Conservation (phyloP, 2,797 vertebrate genomes). For the Sarcophilus harrisii region DNA sequence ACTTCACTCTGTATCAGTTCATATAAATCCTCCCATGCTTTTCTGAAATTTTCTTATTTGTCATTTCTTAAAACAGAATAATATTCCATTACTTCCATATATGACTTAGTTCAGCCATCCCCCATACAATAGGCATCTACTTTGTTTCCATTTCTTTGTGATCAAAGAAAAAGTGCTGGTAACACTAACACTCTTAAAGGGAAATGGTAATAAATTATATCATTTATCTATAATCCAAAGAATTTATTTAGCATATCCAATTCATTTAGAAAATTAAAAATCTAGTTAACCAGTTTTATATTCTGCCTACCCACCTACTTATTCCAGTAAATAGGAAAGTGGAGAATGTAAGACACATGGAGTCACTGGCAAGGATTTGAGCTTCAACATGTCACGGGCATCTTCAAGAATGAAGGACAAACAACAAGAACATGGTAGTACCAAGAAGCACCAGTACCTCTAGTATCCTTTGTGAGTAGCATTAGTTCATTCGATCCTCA, state of each 20-base stretch:
- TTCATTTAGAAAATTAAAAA: not conserved
- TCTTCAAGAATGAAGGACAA: too few species aligned
- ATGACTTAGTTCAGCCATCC: not conserved
- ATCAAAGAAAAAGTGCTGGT: not conserved
- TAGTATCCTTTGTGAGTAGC: not conserved
- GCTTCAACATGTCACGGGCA: not conserved
- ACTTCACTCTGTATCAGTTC: not conserved
- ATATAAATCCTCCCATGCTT: not conserved
- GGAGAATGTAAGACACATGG: not conserved
- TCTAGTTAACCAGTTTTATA: not conserved
- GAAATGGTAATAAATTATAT: not conserved
- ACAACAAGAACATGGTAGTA: not conserved
- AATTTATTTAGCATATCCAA: not conserved
- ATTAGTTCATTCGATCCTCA: not conserved
- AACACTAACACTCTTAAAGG: not conserved
- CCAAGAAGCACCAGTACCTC: not conserved
- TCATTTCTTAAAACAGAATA: not conserved
- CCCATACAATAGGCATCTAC: not conserved
- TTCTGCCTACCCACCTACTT: not conserved
- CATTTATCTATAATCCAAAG: not conserved
- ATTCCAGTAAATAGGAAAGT: not conserved
- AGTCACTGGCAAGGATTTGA: not conserved
- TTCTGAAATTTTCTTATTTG: not conserved
- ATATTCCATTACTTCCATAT: not conserved
- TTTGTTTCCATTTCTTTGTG: not conserved